Percentiles rank a stretch among this genome's conserved stretches.
Conservation (phyloP, 2,888 invertebrate species). For the Schrankia costaestrigalis region DNA sequence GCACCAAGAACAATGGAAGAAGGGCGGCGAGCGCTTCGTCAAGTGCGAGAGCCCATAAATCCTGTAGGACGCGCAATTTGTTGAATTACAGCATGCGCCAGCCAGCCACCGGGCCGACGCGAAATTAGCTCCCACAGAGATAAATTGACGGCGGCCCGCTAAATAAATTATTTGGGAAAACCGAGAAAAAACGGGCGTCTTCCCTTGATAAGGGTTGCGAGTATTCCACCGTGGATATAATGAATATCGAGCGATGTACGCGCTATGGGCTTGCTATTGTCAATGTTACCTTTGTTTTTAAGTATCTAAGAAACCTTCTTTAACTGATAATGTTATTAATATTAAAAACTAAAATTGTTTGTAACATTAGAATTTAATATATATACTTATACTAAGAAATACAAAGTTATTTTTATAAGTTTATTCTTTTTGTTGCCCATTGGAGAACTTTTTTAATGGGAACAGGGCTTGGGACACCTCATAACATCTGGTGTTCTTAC, state of each 20-base stretch:
- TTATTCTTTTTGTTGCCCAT: too few species aligned
- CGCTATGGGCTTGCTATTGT: slow-evolving; percentile 25
- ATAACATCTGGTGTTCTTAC: too few species aligned
- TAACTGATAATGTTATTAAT: too few species aligned
- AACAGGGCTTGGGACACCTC: too few species aligned
- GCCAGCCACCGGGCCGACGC: slow-evolving; percentile 77
- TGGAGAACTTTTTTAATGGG: too few species aligned
- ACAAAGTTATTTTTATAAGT: too few species aligned
- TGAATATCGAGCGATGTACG: slow-evolving; percentile 65
- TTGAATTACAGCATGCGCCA: slow-evolving; percentile 81
- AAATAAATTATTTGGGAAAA: slow-evolving; percentile 82
- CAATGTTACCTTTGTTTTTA: slow-evolving; percentile 3
- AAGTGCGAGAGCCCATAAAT: slow-evolving; percentile 76
- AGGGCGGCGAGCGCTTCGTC: slow-evolving; percentile 71
- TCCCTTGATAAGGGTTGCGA: slow-evolving; percentile 79
- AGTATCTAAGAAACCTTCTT: too few species aligned
- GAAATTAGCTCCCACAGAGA: slow-evolving; percentile 80
- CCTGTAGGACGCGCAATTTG: slow-evolving; percentile 77
- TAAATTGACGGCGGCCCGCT: slow-evolving; percentile 78
- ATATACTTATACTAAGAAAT: too few species aligned
- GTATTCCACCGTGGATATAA: slow-evolving; percentile 63
- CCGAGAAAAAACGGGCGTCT: slow-evolving; percentile 79
- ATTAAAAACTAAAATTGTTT: too few species aligned
- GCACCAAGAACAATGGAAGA: slow-evolving; percentile 71
- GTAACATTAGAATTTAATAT: too few species aligned